phyloP scores from a whole-genome alignment of 2,797 vertebrate genomes.

The Ispidina picta region DNA sequence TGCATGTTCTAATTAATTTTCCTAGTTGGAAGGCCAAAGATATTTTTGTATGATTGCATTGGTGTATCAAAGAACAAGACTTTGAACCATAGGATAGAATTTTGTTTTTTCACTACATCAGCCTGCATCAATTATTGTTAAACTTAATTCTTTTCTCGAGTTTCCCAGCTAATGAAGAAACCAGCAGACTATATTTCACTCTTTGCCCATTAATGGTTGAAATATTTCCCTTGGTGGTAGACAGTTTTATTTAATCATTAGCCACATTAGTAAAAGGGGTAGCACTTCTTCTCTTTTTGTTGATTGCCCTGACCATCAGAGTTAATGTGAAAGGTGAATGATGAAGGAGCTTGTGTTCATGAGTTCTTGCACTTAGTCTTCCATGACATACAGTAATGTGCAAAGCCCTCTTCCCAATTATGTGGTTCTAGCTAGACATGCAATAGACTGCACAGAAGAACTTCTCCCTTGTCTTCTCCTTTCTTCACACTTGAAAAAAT shows the following conservation, averaged over 20 bases:
- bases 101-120: background rate
- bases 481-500: background rate
- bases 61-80: background rate
- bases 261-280: slow-evolving; percentile 17
- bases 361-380: background rate
- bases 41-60: background rate
- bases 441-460: background rate
- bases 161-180: background rate
- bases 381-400: background rate
- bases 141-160: slow-evolving; percentile 19
- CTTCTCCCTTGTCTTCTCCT: background rate
- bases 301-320: background rate
- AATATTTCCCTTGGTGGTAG: slow-evolving; percentile 10
- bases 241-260: slow-evolving; percentile 27
- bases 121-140: slow-evolving; percentile 1
- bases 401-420: background rate
- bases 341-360: background rate
- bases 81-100: background rate
- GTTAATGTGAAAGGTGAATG: slow-evolving; percentile 15
- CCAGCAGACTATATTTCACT: slow-evolving; percentile 24
- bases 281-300: slow-evolving; percentile 5
- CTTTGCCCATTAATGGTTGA: slow-evolving; percentile 31
- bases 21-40: background rate
- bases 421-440: background rate
- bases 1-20: background rate